Evolutionary conservation across 2,888 invertebrate species (phyloP).

Genomic region (Unio pictorum): DNA sequence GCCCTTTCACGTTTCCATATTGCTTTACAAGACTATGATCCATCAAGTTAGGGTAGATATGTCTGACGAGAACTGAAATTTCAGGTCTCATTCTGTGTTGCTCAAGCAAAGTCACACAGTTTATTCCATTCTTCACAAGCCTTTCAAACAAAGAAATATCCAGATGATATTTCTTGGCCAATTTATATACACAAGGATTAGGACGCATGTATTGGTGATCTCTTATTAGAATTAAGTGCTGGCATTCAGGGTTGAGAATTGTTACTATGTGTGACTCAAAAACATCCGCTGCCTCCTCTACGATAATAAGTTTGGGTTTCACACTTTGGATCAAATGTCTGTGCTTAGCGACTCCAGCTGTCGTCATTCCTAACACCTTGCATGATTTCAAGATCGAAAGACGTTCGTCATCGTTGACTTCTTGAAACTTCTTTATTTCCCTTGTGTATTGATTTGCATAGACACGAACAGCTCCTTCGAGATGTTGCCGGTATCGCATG

Average conservation of each 20-base stretch:
- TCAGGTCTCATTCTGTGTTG: constrained; percentile 68
- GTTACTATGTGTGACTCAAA: constrained; percentile 87
- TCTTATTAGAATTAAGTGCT: constrained; percentile 87
- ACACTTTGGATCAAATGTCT: constrained; percentile 55
- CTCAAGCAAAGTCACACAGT: constrained; percentile 70
- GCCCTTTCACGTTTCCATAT: constrained; percentile 55
- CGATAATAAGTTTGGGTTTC: constrained; percentile 72
- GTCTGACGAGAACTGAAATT: constrained; percentile 56
- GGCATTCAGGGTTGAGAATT: constrained; percentile 80
- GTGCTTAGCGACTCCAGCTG: constrained; percentile 66
- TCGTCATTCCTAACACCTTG: constrained; percentile 67
- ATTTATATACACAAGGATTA: constrained; percentile 79
- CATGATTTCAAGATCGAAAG: constrained; percentile 42
- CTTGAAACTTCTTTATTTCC: constrained; percentile 26
- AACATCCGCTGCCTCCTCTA: constrained; percentile 92
- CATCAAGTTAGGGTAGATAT: constrained; percentile 60
- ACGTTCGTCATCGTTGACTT: constrained; percentile 47
- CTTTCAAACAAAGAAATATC: constrained; percentile 88
- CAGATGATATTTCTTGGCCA: constrained; percentile 79
- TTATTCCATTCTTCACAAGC: constrained; percentile 79
- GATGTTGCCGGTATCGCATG: constrained; percentile 20
- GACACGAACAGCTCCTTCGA: constrained; percentile 26
- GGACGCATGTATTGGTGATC: constrained; percentile 89
- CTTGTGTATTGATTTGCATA: constrained; percentile 32
- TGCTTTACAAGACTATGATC: constrained; percentile 52